Conservation (phyloP, 1,140 invertebrate species). For the Musca domestica region DNA sequence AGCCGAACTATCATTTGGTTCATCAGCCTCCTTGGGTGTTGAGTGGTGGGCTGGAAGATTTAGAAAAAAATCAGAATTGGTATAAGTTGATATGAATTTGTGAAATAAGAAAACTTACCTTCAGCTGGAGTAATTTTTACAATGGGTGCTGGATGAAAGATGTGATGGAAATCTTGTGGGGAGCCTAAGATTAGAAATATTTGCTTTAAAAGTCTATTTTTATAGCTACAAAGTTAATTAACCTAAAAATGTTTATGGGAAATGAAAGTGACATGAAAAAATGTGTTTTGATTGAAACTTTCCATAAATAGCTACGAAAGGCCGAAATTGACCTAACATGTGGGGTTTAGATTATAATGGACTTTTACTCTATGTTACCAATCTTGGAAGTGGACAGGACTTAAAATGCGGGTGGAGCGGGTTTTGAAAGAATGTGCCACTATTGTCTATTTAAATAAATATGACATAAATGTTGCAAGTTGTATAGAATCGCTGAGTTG, state of each 20-base stretch:
- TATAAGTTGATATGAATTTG: not conserved
- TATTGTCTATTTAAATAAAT: too few relatives aligned
- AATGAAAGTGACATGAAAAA: not conserved
- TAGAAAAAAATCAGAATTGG: not conserved
- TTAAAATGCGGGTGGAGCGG: too few relatives aligned
- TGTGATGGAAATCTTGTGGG: constrained; percentile 36
- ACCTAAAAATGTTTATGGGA: too few relatives aligned
- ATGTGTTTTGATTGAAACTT: not conserved
- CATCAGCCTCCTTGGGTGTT: not conserved
- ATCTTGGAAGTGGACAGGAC: too few relatives aligned
- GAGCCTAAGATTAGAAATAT: constrained; percentile 41
- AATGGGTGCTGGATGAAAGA: constrained; percentile 28
- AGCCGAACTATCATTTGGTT: not conserved
- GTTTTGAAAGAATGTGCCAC: too few relatives aligned
- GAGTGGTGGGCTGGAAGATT: not conserved
- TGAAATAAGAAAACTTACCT: not conserved
- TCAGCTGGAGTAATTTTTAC: constrained; percentile 26
- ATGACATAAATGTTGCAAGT: too few relatives aligned
- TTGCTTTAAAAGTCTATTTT: too few relatives aligned
- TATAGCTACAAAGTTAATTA: too few relatives aligned
- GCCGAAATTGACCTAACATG: too few relatives aligned
- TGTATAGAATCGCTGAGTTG: too few relatives aligned
- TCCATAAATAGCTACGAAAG: not conserved
- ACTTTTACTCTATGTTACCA: too few relatives aligned
- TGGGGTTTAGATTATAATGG: too few relatives aligned